Percentiles rank a stretch among this genome's conserved stretches.
Conservation (phyloP, 2,797 vertebrate genomes). For the Microhierax caerulescens region DNA sequence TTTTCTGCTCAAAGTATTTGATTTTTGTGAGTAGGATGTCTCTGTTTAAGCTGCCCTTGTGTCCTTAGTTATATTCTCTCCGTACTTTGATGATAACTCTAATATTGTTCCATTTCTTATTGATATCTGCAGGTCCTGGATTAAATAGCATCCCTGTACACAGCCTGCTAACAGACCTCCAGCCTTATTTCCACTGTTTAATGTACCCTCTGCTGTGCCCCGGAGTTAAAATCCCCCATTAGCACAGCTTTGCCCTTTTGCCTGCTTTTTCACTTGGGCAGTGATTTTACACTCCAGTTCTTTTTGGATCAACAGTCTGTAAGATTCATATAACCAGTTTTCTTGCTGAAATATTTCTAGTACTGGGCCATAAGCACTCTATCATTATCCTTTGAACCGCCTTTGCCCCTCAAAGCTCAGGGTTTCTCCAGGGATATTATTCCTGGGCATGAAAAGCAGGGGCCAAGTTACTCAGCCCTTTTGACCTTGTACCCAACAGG, state of each 20-base stretch:
- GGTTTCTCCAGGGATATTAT: not conserved
- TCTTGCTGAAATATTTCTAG: not conserved
- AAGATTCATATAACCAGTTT: not conserved
- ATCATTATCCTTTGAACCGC: not conserved
- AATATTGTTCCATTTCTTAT: not conserved
- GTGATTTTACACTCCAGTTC: conserved; percentile 33
- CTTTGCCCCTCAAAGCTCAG: not conserved
- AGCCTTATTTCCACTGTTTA: not conserved
- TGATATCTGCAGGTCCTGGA: not conserved
- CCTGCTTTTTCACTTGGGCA: not conserved
- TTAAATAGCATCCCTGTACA: not conserved
- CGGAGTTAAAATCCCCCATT: not conserved
- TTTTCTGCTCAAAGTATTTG: not conserved
- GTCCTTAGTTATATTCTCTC: not conserved
- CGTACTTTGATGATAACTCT: not conserved
- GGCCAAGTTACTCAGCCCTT: not conserved
- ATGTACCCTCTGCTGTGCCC: not conserved
- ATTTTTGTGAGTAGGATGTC: not conserved
- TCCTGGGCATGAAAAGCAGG: not conserved
- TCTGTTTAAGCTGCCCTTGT: not conserved
- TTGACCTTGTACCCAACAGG: not conserved
- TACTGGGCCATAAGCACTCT: not conserved
- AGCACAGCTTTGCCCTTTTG: not conserved
- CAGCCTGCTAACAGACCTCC: not conserved
- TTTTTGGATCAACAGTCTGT: not conserved